A percentile compares a stretch with the other conserved stretches of the same genome.
phyloP scores from a whole-genome alignment of 2,797 vertebrate genomes.

The Alfaro cultratus region DNA sequence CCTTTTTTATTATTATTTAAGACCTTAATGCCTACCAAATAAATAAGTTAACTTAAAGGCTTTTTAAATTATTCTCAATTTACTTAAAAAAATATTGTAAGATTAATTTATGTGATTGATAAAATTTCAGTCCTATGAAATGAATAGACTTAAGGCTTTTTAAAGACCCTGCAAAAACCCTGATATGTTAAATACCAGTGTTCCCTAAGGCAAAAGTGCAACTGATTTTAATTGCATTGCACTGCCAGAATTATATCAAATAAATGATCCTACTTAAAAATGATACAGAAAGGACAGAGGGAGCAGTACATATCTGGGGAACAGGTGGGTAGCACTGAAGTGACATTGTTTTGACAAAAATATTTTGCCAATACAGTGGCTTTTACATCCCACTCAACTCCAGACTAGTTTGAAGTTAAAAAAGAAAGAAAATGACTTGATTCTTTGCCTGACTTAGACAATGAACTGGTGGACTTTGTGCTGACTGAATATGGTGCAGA shows the following conservation, averaged over 20 bases:
- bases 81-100: not conserved
- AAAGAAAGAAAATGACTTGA: slow-evolving; percentile 46
- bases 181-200: slow-evolving; percentile 10
- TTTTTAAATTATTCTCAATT: not conserved
- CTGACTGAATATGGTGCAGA: slow-evolving; percentile 58
- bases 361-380: slow-evolving; percentile 42
- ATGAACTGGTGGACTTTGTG: slow-evolving; percentile 41
- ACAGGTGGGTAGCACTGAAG: slow-evolving; percentile 36
- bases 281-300: slow-evolving; percentile 31
- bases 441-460: slow-evolving; percentile 61
- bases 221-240: slow-evolving; percentile 31
- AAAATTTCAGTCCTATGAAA: not conserved
- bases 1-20: not conserved
- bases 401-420: slow-evolving; percentile 47
- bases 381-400: slow-evolving; percentile 55
- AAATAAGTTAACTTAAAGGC: not conserved
- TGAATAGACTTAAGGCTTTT: not conserved
- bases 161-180: not conserved
- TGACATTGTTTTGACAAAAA: slow-evolving; percentile 45
- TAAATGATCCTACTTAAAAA: slow-evolving; percentile 31
- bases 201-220: slow-evolving; percentile 33
- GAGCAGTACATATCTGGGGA: slow-evolving; percentile 40
- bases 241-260: slow-evolving; percentile 21
- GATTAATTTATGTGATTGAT: not conserved
- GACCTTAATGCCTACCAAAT: not conserved